Percentiles rank a stretch among this genome's conserved stretches.
These are phyloP conservation scores for Pseudorhiza aurosa DNA, from an alignment of 30 jellyfish, hydroid and myxozoan genomes.

Conservation along the genomic window DNA sequence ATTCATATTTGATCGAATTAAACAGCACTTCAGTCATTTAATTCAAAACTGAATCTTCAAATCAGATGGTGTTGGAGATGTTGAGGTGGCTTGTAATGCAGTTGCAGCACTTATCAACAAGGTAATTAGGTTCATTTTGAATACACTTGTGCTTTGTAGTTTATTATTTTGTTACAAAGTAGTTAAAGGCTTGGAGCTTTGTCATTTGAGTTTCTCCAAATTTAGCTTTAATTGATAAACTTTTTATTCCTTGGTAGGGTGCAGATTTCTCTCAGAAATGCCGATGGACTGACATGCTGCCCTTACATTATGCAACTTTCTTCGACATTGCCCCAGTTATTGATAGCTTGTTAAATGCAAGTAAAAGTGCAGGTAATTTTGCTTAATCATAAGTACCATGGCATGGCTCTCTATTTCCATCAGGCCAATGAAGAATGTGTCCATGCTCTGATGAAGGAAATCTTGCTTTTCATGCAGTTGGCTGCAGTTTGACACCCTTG, in stretches of 20 bases:
- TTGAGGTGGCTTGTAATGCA: conserved; percentile 19
- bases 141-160: neutral
- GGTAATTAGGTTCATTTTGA: neutral
- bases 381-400: too few relatives aligned
- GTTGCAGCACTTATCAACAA: conserved; percentile 16
- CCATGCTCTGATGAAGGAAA: too few relatives aligned
- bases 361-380: conserved; percentile 51
- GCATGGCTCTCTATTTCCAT: too few relatives aligned
- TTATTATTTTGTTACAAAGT: neutral
- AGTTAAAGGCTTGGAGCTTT: neutral
- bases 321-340: conserved; percentile 75
- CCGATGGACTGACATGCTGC: conserved; percentile 93
- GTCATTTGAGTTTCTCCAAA: neutral
- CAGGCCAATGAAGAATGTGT: too few relatives aligned
- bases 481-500: too few relatives aligned
- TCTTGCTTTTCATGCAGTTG: too few relatives aligned
- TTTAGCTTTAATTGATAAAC: neutral
- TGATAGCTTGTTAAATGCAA: conserved; percentile 57
- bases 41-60: too few relatives aligned
- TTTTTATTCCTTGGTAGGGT: conserved; percentile 10
- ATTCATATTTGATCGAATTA: neutral
- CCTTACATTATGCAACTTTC: conserved; percentile 86
- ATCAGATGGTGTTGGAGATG: conserved; percentile 66
- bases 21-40: too few relatives aligned
- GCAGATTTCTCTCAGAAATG: conserved; percentile 75